Conservation (phyloP, 2,797 vertebrate species). For the Pitangus sulphuratus region DNA sequence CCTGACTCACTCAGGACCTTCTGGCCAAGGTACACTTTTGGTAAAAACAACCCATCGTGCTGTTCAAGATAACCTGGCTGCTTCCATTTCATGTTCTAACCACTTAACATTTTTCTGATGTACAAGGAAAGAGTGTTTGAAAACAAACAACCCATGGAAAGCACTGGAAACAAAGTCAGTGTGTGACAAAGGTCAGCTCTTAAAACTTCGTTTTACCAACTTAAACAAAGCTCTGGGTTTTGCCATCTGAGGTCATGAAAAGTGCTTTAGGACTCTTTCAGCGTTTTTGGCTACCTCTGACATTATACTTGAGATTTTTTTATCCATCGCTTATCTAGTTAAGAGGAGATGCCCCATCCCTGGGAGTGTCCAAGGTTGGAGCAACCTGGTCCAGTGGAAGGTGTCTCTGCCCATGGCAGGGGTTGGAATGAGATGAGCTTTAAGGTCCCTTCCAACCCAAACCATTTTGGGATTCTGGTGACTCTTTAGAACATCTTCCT, state of each 20-base stretch:
- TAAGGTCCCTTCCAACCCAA: neutral
- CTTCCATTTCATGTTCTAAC: slow-evolving; percentile 5
- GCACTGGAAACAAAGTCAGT: neutral
- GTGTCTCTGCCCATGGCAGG: neutral
- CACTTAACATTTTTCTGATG: slow-evolving; percentile 37
- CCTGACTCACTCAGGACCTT: slow-evolving; percentile 42
- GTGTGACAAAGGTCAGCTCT: neutral
- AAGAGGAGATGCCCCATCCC: neutral
- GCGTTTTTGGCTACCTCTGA: neutral
- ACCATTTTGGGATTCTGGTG: neutral
- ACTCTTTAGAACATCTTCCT: neutral
- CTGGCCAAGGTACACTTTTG: slow-evolving; percentile 46
- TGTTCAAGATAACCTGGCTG: slow-evolving; percentile 29
- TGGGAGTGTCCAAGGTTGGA: neutral
- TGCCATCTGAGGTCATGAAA: neutral
- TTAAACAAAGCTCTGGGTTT: neutral
- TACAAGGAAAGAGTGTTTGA: neutral
- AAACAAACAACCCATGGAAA: slow-evolving; percentile 37
- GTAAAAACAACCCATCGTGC: slow-evolving; percentile 26
- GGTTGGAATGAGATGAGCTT: neutral
- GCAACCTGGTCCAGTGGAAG: neutral
- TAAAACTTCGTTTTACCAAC: neutral
- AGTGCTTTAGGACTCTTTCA: neutral
- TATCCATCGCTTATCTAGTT: neutral
- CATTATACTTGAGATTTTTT: neutral